phyloP scores from a whole-genome alignment of 2,113 vertebrate species.

The Neogale vison region DNA sequence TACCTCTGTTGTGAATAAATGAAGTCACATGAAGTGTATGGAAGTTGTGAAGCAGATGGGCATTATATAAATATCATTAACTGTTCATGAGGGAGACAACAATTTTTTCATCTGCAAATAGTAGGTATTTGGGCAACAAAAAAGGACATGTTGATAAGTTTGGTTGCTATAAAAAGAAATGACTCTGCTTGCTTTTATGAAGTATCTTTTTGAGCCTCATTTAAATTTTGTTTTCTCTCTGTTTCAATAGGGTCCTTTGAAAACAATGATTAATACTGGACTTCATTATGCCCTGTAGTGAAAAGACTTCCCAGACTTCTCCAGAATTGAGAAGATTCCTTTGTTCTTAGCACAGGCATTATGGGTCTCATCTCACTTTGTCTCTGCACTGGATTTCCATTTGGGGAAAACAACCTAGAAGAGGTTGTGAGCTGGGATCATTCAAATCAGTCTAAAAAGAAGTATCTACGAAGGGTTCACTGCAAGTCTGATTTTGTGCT shows the following conservation, averaged over 20 bases:
- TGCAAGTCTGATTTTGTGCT: not conserved
- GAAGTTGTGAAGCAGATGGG: not conserved
- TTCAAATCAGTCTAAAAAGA: constrained; percentile 11
- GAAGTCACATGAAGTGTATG: not conserved
- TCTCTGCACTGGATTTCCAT: not conserved
- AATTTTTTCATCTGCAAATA: constrained; percentile 32
- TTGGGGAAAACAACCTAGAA: not conserved
- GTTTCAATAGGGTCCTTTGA: constrained; percentile 6
- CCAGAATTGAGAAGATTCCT: not conserved
- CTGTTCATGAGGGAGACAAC: not conserved
- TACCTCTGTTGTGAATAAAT: constrained; percentile 3
- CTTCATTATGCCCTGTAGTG: not conserved
- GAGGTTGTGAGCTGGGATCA: not conserved
- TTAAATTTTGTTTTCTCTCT: constrained; percentile 7
- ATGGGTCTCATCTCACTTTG: not conserved
- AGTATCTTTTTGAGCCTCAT: not conserved
- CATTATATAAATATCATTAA: constrained; percentile 11
- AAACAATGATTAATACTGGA: not conserved
- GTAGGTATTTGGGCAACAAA: not conserved
- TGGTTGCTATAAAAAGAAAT: not conserved
- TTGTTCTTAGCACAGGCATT: not conserved
- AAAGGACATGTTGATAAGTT: not conserved
- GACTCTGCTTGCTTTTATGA: not conserved
- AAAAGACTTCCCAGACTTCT: not conserved
- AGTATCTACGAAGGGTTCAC: not conserved